These are phyloP conservation scores for Stomatorhinus walkeri DNA, from an alignment of 2,797 vertebrate species.

Conservation along the genomic window DNA sequence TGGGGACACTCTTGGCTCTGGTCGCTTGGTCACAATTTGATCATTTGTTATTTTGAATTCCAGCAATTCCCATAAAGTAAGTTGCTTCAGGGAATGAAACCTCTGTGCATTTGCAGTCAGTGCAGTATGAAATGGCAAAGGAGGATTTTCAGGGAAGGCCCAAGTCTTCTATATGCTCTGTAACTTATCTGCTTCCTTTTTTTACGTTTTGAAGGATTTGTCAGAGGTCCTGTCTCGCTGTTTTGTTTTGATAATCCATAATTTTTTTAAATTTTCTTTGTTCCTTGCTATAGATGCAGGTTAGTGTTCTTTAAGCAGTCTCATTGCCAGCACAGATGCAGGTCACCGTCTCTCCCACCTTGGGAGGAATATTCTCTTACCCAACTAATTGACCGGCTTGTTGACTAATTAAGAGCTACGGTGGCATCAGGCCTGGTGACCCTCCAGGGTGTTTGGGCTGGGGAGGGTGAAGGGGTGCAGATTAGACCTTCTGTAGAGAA, in stretches of 20 bases:
- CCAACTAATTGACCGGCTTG: neutral
- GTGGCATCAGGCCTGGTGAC: neutral
- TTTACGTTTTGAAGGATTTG: neutral
- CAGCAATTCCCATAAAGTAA: neutral
- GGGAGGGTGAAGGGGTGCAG: neutral
- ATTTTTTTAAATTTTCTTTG: neutral
- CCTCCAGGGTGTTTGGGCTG: neutral
- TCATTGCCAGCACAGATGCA: neutral
- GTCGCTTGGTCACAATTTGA: neutral
- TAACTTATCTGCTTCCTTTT: neutral
- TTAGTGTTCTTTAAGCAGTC: neutral
- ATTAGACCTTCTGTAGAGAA: neutral
- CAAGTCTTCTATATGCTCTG: neutral
- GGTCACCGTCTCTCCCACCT: neutral
- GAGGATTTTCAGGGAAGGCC: neutral
- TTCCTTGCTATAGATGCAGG: neutral
- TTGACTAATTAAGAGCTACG: neutral
- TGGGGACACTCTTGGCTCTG: neutral
- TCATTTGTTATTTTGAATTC: neutral
- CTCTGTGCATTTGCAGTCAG: neutral
- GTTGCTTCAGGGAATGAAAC: neutral
- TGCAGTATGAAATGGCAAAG: neutral
- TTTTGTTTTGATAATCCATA: neutral
- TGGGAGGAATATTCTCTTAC: neutral
- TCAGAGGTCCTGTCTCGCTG: neutral